Evolutionary conservation across 2,797 vertebrate species (phyloP).

Genomic region (Sebastolobus alascanus): DNA sequence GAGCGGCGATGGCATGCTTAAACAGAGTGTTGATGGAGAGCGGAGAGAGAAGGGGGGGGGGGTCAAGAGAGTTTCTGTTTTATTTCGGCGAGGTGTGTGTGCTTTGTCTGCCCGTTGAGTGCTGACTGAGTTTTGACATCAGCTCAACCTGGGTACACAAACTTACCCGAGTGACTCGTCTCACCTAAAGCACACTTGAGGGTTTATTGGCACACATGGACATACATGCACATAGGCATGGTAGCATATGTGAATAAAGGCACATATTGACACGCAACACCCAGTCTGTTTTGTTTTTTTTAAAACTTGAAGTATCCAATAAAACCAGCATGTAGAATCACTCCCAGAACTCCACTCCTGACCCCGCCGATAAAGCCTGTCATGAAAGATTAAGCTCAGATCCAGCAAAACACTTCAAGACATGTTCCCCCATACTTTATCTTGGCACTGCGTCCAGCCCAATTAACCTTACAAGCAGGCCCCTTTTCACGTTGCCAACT

Average conservation of each 20-base stretch:
- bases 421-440: constrained; percentile 63
- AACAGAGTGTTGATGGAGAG: constrained; percentile 80
- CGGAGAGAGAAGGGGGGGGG: constrained; percentile 57
- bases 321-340: constrained; percentile 58
- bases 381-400: constrained; percentile 76
- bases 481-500: constrained; percentile 61
- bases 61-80: constrained; percentile 83
- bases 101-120: constrained; percentile 67
- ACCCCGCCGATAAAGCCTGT: constrained; percentile 67
- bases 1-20: constrained; percentile 77
- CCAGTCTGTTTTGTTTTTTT: constrained; percentile 20
- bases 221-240: neutral
- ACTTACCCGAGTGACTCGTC: constrained; percentile 59
- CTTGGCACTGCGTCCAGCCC: constrained; percentile 74
- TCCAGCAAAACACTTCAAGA: constrained; percentile 75
- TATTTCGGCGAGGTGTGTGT: constrained; percentile 77
- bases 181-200: constrained; percentile 53
- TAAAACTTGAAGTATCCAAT: constrained; percentile 33
- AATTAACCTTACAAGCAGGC: constrained; percentile 80
- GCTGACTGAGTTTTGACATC: constrained; percentile 83
- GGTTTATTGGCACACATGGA: constrained; percentile 40
- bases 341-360: constrained; percentile 53
- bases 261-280: constrained; percentile 21
- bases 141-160: constrained; percentile 80
- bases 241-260: constrained; percentile 5